Evolutionary conservation across 2,797 vertebrate genomes (phyloP), one percentile per base, ranked within the genome.

Genomic region (Fringilla coelebs): DNA sequence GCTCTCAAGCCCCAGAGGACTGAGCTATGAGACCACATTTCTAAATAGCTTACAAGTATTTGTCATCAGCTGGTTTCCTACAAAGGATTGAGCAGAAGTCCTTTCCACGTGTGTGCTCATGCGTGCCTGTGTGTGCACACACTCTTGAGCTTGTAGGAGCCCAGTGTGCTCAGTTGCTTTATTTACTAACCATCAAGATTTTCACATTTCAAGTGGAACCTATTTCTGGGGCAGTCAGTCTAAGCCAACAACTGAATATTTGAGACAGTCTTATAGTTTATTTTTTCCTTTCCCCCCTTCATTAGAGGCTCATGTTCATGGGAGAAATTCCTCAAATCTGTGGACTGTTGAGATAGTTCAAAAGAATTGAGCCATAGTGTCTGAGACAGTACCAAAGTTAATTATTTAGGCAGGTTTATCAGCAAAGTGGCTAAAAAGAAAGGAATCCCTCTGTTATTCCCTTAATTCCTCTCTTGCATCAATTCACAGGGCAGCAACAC

Each of bases 331-430:
- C 88, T 96, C 76, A 94, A 79, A 97, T 93, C 68, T 85, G 57
- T 93, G 94, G 92, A 31, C 88, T 97, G 97, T 96, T 96, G 95
- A 97, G 75, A 61, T 84, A 66, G 96, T 94, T 97, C 93, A 96
- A 22, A 97, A 97, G 68, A 95, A 57, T 88, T 96, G 87, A 96
- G 88, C 78, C 62, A 24, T 73, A 43, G 90, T 97, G 89, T 96
- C 82, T 91, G 91, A 97, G 89, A 94, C 73, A 65, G 74, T 94
- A 94, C 61, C 74, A 92, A 95, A 96, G 95, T 95, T 77, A 89
- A 46, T 96, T 98, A 88, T 96, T 97, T 96, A 89, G 93, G 88
- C 92, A 65, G 24, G 55, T 97, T 97, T 97, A 96, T 96, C 96
- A 92, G 86, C 82, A 95, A 95, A 96, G 75, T 91, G 57, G 70